Base-by-base conservation (phyloP, 2,797 vertebrate species). In the Muraenolepis orangiensis region DNA sequence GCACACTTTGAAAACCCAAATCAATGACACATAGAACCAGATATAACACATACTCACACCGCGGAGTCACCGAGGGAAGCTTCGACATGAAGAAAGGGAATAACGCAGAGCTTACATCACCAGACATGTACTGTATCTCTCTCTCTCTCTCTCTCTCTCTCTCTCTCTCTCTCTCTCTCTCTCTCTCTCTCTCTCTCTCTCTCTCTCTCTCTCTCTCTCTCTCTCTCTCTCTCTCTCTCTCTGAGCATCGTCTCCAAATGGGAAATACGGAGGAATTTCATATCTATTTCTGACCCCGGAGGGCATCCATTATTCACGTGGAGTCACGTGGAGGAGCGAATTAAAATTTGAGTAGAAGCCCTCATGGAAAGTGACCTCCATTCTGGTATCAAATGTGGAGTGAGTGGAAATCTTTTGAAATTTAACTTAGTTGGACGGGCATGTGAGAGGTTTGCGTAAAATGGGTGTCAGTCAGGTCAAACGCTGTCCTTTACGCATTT, bases 281-380 rank as follows among this genome's bases (percentile, higher is more conserved):
- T 78, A 93, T 95, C 94, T 95, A 96, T 96, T 96, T 96, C 94
- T 95, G 95, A 91, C 94, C 90, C 87, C n/a, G n/a, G 86, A 77
- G 91, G 85, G 88, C 91, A 96, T 97, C 95, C 95, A 98, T 98
- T 96, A 98, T 97, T 97, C 94, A 93, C 91, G n/a, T n/a, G n/a
- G 92, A 94, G 94, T 95, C 96, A 98, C 95, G 93, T 98, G 96
- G 92, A 92, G 68, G 72, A 81, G 89, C 87, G 91, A 93, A 96
- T 96, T 94, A 96, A 96, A 95, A 94, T 95, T 97, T 95, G n/a
- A n/a, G n/a, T 95, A 96, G 80, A 90, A 94, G n/a, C 93, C 80
- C 84, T 91, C n/a, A n/a, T n/a, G n/a, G 87, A 88, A 92, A 93
- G 90, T 92, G 92, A 92, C 93, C 90, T 93, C 89, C 90, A 88